Percentiles rank a stretch among this genome's conserved stretches.
Evolutionary conservation across 2,888 invertebrate genomes (phyloP).

Genomic region (Panzeria rudis): DNA sequence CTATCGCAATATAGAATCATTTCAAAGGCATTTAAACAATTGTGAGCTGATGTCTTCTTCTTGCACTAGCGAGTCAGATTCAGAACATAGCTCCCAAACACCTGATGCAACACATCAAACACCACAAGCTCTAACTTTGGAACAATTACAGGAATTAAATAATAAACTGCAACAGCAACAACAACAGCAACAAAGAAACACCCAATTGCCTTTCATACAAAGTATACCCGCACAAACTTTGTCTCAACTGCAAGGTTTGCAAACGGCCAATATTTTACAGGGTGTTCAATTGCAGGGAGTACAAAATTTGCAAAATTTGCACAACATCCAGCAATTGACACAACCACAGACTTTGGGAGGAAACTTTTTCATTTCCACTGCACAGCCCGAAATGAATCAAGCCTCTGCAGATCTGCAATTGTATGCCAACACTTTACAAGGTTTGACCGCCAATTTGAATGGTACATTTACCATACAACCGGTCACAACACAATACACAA

Average conservation of each 20-base stretch:
- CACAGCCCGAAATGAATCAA: conserved; percentile 57
- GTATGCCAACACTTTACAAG: conserved; percentile 80
- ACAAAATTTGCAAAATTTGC: conserved; percentile 71
- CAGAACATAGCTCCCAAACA: conserved; percentile 80
- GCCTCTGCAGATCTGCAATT: conserved; percentile 77
- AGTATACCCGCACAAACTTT: conserved; percentile 62
- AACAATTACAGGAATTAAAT: conserved; percentile 76
- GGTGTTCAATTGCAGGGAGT: conserved; percentile 73
- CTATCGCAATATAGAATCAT: conserved; percentile 92
- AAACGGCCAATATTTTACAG: conserved; percentile 71
- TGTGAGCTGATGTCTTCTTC: conserved; percentile 91
- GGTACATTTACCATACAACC: conserved; percentile 79
- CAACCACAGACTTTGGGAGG: conserved; percentile 79
- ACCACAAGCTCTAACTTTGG: conserved; percentile 74
- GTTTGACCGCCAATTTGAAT: conserved; percentile 79
- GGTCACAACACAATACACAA: conserved; percentile 50
- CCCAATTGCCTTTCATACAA: conserved; percentile 78
- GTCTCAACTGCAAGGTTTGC: conserved; percentile 73
- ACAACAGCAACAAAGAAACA: conserved; percentile 58
- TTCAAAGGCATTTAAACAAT: conserved; percentile 89
- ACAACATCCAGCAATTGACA: conserved; percentile 77
- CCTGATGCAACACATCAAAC: conserved; percentile 78
- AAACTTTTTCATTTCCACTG: conserved; percentile 79
- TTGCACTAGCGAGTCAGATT: conserved; percentile 92
- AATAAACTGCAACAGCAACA: conserved; percentile 73